Evolutionary conservation across 2,888 invertebrate genomes (phyloP).

Genomic region (Pollenia angustigena): DNA sequence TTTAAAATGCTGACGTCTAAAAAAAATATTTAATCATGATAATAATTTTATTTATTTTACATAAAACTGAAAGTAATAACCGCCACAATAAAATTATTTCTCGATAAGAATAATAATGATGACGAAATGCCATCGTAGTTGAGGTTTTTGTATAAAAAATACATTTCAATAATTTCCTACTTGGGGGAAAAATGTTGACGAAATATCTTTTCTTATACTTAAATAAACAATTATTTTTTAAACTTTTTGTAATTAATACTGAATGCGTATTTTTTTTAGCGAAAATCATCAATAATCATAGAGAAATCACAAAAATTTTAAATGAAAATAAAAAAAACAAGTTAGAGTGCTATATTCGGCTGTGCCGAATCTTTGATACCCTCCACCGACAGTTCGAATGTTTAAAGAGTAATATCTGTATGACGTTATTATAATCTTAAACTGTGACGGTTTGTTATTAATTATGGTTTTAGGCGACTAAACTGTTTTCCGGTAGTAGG

Average conservation of each 20-base stretch:
- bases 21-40: slow-evolving; percentile 29
- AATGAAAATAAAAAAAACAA: too few relatives aligned
- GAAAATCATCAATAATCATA: too few relatives aligned
- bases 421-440: too few relatives aligned
- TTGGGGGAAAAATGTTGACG: background rate
- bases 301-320: too few relatives aligned
- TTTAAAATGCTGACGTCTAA: slow-evolving; percentile 42
- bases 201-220: background rate
- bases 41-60: slow-evolving; percentile 4
- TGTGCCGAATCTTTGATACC: too few relatives aligned
- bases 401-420: too few relatives aligned
- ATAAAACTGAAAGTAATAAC: slow-evolving; percentile 35
- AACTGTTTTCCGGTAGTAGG: too few relatives aligned
- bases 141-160: background rate
- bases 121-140: slow-evolving; percentile 33
- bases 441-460: too few relatives aligned
- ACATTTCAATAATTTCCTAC: slow-evolving; percentile 1
- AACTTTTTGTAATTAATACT: background rate
- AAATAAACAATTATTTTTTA: slow-evolving; percentile 1
- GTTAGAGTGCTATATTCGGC: too few relatives aligned
- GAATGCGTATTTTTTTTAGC: too few relatives aligned
- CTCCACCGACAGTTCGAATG: too few relatives aligned
- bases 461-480: too few relatives aligned
- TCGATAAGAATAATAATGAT: slow-evolving; percentile 40
- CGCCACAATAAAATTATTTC: slow-evolving; percentile 26